phyloP scores from a whole-genome alignment of 2,888 invertebrate species.

The Dolichomitus sp. region DNA sequence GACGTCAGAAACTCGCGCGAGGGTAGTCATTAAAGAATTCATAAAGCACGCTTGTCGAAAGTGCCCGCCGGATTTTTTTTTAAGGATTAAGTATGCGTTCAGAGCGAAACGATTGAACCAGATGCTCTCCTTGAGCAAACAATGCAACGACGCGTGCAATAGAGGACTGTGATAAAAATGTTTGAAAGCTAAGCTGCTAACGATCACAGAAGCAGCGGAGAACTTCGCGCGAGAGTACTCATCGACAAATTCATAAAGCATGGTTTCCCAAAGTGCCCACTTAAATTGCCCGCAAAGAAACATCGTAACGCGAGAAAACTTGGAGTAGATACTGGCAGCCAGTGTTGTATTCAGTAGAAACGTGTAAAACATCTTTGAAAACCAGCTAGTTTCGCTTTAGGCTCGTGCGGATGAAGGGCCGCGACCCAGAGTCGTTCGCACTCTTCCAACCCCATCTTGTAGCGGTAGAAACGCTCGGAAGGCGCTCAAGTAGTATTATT shows the following conservation, averaged over 20 bases:
- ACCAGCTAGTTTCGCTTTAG: constrained; percentile 9
- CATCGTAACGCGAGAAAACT: constrained; percentile 37
- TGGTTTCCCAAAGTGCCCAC: constrained; percentile 33
- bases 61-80: neutral
- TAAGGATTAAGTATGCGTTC: neutral
- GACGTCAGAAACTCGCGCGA: constrained; percentile 1
- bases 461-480: constrained; percentile 19
- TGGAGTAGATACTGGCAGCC: neutral
- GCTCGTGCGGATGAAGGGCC: constrained; percentile 13
- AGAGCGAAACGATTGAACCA: neutral
- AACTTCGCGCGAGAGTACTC: neutral
- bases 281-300: constrained; percentile 39
- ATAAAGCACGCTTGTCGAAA: constrained; percentile 22
- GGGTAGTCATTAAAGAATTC: constrained; percentile 26
- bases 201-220: neutral
- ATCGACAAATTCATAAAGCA: constrained; percentile 35
- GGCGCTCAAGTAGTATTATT: constrained; percentile 50
- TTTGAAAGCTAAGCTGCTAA: neutral
- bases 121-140: constrained; percentile 3
- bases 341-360: neutral
- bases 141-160: neutral
- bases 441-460: constrained; percentile 36
- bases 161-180: neutral
- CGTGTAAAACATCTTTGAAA: constrained; percentile 33
- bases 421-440: constrained; percentile 14